These are phyloP conservation scores for Pteropus alecto DNA, from an alignment of 2,113 vertebrate genomes.

Conservation along the genomic window DNA sequence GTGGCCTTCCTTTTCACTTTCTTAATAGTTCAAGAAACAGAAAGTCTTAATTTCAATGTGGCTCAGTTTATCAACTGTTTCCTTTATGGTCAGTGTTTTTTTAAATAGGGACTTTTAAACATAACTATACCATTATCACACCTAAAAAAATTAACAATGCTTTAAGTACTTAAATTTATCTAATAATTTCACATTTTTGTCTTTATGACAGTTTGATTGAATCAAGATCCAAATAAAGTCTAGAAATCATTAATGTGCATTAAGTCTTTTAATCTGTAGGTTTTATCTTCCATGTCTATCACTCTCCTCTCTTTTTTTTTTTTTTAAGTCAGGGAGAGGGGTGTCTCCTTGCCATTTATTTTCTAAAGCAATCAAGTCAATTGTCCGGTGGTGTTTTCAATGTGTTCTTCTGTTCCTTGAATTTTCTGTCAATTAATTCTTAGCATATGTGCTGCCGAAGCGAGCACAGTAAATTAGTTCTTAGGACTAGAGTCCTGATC, in stretches of 20 bases:
- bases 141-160: background rate
- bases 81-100: background rate
- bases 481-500: background rate
- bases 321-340: background rate
- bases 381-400: background rate
- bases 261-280: background rate
- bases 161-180: slow-evolving; percentile 16
- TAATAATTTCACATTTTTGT: background rate
- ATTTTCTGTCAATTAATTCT: background rate
- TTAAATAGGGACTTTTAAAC: background rate
- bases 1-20: background rate
- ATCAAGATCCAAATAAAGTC: background rate
- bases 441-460: no score
- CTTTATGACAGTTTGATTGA: background rate
- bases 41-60: background rate
- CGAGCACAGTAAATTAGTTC: no score
- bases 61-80: background rate
- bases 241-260: background rate
- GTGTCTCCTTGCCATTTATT: background rate
- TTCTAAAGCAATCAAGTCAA: background rate
- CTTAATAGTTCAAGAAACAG: background rate
- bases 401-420: background rate
- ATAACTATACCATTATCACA: background rate
- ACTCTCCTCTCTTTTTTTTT: background rate
- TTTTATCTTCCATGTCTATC: background rate